Conservation (phyloP, 2,797 vertebrate genomes). For the Microcaecilia unicolor region DNA sequence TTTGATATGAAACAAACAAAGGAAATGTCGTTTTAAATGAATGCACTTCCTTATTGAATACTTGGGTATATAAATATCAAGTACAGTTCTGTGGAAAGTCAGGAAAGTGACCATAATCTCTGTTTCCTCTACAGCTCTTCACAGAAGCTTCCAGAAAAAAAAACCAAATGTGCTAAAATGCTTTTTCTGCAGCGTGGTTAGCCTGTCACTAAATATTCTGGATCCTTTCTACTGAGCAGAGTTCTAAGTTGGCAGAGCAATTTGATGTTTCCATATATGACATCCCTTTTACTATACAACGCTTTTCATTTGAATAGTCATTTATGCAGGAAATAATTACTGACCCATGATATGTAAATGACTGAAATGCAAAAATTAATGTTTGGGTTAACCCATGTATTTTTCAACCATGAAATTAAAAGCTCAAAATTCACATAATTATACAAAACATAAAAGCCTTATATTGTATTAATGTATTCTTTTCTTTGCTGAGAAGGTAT, state of each 20-base stretch:
- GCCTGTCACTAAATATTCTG: no score
- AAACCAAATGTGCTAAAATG: no score
- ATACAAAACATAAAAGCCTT: slow-evolving; percentile 48
- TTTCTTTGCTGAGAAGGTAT: slow-evolving; percentile 51
- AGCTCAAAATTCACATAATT: slow-evolving; percentile 48
- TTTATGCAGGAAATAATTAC: slow-evolving; percentile 55
- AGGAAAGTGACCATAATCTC: no score
- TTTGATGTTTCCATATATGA: slow-evolving; percentile 49
- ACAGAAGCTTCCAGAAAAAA: no score
- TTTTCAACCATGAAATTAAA: slow-evolving; percentile 67
- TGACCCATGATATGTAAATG: slow-evolving; percentile 62
- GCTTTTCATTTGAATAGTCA: slow-evolving; percentile 56
- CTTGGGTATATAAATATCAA: no score
- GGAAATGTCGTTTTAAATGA: no score
- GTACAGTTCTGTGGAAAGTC: no score
- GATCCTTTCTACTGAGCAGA: no score
- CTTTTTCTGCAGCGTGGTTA: no score
- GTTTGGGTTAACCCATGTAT: slow-evolving; percentile 59
- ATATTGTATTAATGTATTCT: slow-evolving; percentile 48
- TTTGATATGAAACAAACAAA: no score
- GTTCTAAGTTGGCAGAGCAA: slow-evolving; percentile 29
- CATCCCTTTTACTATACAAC: slow-evolving; percentile 43
- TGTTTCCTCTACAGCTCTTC: no score
- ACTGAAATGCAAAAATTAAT: slow-evolving; percentile 54
- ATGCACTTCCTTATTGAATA: no score